A percentile compares a stretch with the other conserved stretches of the same genome.
These are phyloP conservation scores for Periplaneta americana DNA, from an alignment of 1,140 invertebrate genomes.

Conservation along the genomic window DNA sequence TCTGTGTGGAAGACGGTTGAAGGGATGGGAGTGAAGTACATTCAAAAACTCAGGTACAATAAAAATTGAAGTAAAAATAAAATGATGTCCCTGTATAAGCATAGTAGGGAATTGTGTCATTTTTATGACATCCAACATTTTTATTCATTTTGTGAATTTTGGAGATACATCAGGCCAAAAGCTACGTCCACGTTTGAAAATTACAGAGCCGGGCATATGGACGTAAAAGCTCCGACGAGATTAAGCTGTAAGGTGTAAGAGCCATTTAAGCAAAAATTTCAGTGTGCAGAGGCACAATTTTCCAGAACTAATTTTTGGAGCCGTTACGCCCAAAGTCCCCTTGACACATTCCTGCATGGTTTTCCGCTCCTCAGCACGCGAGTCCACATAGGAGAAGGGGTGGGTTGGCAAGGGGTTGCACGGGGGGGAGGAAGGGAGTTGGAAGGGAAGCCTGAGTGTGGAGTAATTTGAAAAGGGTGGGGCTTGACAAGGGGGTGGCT, in stretches of 20 bases:
- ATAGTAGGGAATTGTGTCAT: too few relatives aligned
- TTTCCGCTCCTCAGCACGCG: not conserved
- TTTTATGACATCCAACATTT: too few relatives aligned
- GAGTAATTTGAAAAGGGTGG: conserved; percentile 8
- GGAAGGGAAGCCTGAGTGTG: not conserved
- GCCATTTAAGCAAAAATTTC: not conserved
- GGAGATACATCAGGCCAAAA: too few relatives aligned
- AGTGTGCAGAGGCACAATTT: too few relatives aligned
- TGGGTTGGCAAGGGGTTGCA: too few relatives aligned
- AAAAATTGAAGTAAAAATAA: too few relatives aligned
- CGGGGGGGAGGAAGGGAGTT: not conserved
- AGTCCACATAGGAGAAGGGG: too few relatives aligned
- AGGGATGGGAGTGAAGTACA: too few relatives aligned
- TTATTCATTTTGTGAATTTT: too few relatives aligned
- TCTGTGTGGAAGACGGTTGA: too few relatives aligned
- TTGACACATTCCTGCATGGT: not conserved
- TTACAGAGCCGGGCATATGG: not conserved
- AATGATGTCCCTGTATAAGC: too few relatives aligned
- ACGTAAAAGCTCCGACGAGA: not conserved
- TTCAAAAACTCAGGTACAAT: too few relatives aligned
- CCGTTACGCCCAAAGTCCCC: not conserved
- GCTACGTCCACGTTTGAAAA: not conserved
- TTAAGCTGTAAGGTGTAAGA: not conserved
- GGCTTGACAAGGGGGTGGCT: not conserved
- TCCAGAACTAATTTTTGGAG: not conserved